Percentiles rank a stretch among this genome's conserved stretches.
Conservation (phyloP, 2,888 invertebrate genomes). For the Thymelicus acteon region DNA sequence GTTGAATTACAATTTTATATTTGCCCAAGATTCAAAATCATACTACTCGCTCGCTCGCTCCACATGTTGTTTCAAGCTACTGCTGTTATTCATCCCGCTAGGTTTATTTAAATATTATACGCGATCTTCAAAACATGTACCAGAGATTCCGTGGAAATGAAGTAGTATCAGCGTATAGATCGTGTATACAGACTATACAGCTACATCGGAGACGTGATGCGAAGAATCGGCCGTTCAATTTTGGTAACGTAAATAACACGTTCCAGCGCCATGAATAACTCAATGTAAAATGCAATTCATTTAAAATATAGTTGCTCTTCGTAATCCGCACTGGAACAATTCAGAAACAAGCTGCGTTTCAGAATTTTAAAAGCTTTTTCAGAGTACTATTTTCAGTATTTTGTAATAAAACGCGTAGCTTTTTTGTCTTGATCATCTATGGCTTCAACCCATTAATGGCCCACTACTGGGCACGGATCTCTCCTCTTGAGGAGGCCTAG, state of each 20-base stretch:
- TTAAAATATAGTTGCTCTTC: conserved; percentile 9
- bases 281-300: conserved; percentile 30
- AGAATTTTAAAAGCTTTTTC: too few relatives aligned
- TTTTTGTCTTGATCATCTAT: too few relatives aligned
- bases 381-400: too few relatives aligned
- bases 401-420: too few relatives aligned
- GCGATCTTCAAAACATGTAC: background rate
- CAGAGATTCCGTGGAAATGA: conserved; percentile 16
- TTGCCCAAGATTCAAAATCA: too few relatives aligned
- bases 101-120: conserved; percentile 2
- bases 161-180: background rate
- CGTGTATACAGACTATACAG: background rate
- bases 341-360: background rate
- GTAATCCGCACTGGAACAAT: background rate
- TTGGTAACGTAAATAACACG: conserved; percentile 34
- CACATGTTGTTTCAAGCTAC: too few relatives aligned
- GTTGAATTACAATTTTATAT: too few relatives aligned
- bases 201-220: conserved; percentile 17
- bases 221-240: conserved; percentile 33
- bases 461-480: too few relatives aligned
- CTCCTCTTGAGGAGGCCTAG: too few relatives aligned
- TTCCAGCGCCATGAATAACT: conserved; percentile 33
- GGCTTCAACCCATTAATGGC: too few relatives aligned
- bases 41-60: too few relatives aligned
- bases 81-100: background rate